Evolutionary conservation across 2,113 vertebrate genomes (phyloP).

Genomic region (Anhinga rufa): DNA sequence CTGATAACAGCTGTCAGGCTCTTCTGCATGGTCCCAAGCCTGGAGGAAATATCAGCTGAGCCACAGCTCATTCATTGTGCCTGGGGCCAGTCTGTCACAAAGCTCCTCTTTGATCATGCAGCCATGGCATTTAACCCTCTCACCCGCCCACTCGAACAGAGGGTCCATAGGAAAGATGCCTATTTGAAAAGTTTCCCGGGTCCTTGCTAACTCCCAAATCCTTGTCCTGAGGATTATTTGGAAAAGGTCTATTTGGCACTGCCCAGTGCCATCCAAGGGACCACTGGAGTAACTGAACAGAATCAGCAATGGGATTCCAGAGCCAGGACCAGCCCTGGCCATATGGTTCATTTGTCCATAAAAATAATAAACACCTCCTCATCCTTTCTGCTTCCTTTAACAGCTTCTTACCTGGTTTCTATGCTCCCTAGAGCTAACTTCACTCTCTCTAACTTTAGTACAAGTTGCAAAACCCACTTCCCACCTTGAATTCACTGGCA

Average conservation of each 20-base stretch:
- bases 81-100: neutral
- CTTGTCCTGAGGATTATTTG: neutral
- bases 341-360: neutral
- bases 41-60: neutral
- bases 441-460: neutral
- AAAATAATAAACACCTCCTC: neutral
- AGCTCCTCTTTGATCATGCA: neutral
- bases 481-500: neutral
- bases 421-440: neutral
- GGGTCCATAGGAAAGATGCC: accelerated
- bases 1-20: neutral
- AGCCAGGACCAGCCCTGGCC: neutral
- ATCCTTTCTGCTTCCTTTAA: neutral
- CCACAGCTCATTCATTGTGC: neutral
- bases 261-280: neutral
- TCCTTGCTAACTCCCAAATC: neutral
- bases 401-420: neutral
- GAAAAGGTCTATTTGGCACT: neutral
- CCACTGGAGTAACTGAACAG: neutral
- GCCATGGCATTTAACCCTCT: neutral
- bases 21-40: neutral
- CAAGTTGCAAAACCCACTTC: neutral
- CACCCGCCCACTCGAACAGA: neutral
- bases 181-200: neutral
- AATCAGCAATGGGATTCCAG: neutral